Evolutionary conservation across 2,113 vertebrate genomes (phyloP).

Genomic region (Pao palembangensis): DNA sequence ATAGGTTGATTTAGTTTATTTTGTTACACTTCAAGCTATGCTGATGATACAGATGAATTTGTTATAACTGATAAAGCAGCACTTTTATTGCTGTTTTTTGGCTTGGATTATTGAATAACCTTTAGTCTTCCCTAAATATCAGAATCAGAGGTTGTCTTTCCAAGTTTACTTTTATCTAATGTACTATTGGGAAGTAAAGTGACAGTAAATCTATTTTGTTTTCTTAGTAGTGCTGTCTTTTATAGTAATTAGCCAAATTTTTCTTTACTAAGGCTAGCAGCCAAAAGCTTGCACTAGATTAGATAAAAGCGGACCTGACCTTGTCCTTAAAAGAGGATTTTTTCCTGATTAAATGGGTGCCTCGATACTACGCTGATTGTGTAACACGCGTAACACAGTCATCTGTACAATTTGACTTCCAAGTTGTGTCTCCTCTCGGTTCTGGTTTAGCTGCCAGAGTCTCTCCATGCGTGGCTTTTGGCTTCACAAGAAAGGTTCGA

Average conservation of each 20-base stretch:
- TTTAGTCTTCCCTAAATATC: constrained; percentile 1
- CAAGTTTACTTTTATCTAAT: neutral
- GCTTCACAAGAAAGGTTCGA: constrained; percentile 13
- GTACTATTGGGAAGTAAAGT: constrained; percentile 13
- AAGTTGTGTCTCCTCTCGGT: constrained; percentile 8
- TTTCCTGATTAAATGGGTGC: constrained; percentile 30
- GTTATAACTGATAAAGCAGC: neutral
- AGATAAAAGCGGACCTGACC: constrained; percentile 32
- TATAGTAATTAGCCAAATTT: constrained; percentile 38
- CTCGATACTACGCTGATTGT: neutral
- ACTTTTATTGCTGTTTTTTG: neutral
- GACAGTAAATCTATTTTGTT: constrained; percentile 29
- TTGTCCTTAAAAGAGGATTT: constrained; percentile 35
- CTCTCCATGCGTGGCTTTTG: constrained; percentile 47
- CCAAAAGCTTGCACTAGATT: constrained; percentile 50
- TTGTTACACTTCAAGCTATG: too few species aligned
- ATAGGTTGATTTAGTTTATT: too few species aligned
- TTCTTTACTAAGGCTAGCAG: constrained; percentile 36
- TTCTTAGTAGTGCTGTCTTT: constrained; percentile 40
- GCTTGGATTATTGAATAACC: neutral
- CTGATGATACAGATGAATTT: constrained; percentile 5
- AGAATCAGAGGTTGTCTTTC: constrained; percentile 1
- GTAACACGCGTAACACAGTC: neutral
- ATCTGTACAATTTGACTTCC: constrained; percentile 8
- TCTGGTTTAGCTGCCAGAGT: constrained; percentile 34